These are phyloP conservation scores for Macheiramphus alcinus DNA, from an alignment of 2,113 vertebrate species.

Conservation along the genomic window DNA sequence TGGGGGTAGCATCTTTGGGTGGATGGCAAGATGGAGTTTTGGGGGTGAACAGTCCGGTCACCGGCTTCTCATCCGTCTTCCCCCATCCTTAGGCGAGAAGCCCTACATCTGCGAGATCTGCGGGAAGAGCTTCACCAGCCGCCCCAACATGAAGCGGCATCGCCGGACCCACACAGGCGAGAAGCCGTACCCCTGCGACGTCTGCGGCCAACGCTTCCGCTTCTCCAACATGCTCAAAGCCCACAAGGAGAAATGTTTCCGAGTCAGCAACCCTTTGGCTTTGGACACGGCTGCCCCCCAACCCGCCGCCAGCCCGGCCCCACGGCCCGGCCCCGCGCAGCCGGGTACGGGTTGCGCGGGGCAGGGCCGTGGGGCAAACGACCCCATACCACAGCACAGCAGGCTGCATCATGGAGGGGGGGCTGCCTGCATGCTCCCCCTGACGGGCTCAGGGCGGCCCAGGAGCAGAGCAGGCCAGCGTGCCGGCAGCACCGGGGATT, in stretches of 20 bases:
- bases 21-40: background rate
- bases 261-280: constrained; percentile 81
- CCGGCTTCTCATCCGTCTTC: rapidly evolving
- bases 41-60: rapidly evolving
- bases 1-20: rapidly evolving
- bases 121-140: constrained; percentile 97
- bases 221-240: constrained; percentile 99
- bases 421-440: too few species aligned
- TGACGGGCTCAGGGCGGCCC: too few species aligned
- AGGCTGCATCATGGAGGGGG: too few species aligned
- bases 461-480: too few species aligned
- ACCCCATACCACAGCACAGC: too few species aligned
- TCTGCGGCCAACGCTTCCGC: constrained; percentile 94
- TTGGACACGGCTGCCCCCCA: constrained; percentile 31
- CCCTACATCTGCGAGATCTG: constrained; percentile 98
- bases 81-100: constrained; percentile 83
- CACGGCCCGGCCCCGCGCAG: too few species aligned
- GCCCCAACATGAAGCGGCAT: constrained; percentile 99
- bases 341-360: too few species aligned
- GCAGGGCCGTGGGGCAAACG: too few species aligned
- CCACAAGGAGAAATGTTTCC: constrained; percentile 96
- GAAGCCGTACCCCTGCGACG: constrained; percentile 95
- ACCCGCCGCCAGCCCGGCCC: background rate
- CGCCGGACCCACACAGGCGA: constrained; percentile 95
- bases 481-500: too few species aligned